Base-by-base conservation (phyloP, 92 coral and sea anemone species). In the Phenganax stokvisi region DNA sequence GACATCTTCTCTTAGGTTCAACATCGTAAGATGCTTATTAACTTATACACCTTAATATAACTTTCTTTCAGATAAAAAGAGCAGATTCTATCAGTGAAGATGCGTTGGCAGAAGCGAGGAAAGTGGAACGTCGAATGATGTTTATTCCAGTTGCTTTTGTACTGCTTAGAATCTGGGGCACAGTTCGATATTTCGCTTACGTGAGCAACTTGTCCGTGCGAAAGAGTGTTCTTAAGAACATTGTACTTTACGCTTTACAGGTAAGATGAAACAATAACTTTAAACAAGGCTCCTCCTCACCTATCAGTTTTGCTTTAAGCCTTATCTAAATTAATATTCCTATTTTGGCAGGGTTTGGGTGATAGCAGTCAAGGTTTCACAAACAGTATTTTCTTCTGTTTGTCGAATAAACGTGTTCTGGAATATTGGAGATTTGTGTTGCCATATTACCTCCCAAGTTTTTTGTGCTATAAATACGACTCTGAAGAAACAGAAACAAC, bases 151-250 rank as follows among this genome's bases (percentile, higher is more conserved):
- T 78, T 59, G 82, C 59, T 10, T 78, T 78, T 16, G 44, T 78
- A 10, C 31, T 78, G 72, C 58, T 78, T 16, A 61, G 82, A 58
- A 59, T 78, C 72, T 78, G 82, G 82, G 82, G 82, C 16, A 78
- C 82, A 37, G 82, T 78, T n/a, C 66, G 82, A 62, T 78, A 78
- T 78, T 78, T 78, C 53, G 82, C 82, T 63, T 78, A 61, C 63
- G 60, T 62, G 8, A 64, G 82, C 51, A 10, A 10, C 13, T 47
- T 78, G 7, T 54, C 72, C 37, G 82, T 78, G 57, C 2, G 72
- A 37, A 54, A 30, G 7, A 9, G n/a, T n/a, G 82, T 78, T 10
- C 72, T 78, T 17, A 53, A 29, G 29, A 78, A 78, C 30, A 78
- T 61, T 3, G 7, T 72, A 12, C 72, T 78, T 17, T 78, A 78